phyloP scores from a whole-genome alignment of 2,797 vertebrate species.

The Micropoecilia bifurca region DNA sequence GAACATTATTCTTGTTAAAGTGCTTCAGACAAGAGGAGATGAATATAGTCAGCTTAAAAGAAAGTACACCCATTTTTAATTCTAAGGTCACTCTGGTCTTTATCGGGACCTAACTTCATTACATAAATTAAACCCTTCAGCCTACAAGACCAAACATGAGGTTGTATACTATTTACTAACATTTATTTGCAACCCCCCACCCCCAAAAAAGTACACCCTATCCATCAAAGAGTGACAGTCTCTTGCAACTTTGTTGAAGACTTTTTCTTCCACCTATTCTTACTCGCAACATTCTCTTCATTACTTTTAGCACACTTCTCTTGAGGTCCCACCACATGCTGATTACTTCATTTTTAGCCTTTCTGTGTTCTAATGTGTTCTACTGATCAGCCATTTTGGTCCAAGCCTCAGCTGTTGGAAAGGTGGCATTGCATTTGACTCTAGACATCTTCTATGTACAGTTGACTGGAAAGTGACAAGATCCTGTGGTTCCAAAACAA shows the following conservation, averaged over 20 bases:
- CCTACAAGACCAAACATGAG: background rate
- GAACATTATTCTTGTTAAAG: background rate
- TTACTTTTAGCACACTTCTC: background rate
- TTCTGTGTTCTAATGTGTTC: background rate
- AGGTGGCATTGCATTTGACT: background rate
- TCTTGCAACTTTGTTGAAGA: background rate
- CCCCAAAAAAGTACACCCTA: background rate
- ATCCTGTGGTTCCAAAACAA: background rate
- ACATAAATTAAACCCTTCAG: background rate
- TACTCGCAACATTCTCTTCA: background rate
- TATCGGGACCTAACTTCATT: background rate
- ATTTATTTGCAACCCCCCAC: background rate
- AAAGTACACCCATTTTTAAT: background rate
- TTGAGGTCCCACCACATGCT: background rate
- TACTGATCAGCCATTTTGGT: background rate
- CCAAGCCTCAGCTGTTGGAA: background rate
- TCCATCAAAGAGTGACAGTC: background rate
- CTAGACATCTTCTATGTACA: background rate
- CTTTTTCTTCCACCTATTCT: background rate
- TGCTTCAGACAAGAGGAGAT: background rate
- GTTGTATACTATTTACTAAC: background rate
- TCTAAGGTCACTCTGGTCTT: background rate
- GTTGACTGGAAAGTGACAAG: background rate
- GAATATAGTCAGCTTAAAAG: background rate
- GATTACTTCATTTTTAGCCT: background rate